Evolutionary conservation across 2,888 invertebrate genomes (phyloP).

Genomic region (Zootermopsis nevadensis): DNA sequence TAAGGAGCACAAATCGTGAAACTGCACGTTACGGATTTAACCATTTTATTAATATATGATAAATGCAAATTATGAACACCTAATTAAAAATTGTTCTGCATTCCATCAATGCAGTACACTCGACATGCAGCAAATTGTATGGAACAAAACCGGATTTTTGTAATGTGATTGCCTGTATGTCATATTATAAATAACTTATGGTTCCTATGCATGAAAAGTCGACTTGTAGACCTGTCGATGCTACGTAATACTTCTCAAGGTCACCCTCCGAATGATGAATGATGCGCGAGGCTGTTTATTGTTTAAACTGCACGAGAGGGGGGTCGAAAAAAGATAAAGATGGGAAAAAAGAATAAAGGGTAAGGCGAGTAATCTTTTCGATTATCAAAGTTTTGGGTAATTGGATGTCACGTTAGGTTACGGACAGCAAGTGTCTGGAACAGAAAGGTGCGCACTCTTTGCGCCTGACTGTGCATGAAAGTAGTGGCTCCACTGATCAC

Average conservation of each 20-base stretch:
- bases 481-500: background rate
- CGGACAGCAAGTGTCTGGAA: slow-evolving; percentile 38
- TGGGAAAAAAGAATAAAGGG: background rate
- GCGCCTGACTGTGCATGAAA: slow-evolving; percentile 13
- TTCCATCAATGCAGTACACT: no score
- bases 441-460: slow-evolving; percentile 18
- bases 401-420: slow-evolving; percentile 51
- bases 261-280: slow-evolving; percentile 41
- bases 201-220: slow-evolving; percentile 28
- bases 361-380: slow-evolving; percentile 50
- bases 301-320: slow-evolving; percentile 48
- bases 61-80: no score
- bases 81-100: no score
- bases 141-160: slow-evolving; percentile 35
- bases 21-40: no score
- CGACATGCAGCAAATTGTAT: no score
- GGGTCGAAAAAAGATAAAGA: slow-evolving; percentile 31
- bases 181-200: slow-evolving; percentile 41
- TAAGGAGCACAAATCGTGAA: no score
- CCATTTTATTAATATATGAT: no score
- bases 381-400: slow-evolving; percentile 51
- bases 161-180: slow-evolving; percentile 30
- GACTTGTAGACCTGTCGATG: slow-evolving; percentile 35
- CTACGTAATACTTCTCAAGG: slow-evolving; percentile 23
- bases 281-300: slow-evolving; percentile 44